Evolutionary conservation across 2,113 vertebrate genomes (phyloP), one percentile per base, ranked within the genome.

Genomic region (Alligator sinensis): DNA sequence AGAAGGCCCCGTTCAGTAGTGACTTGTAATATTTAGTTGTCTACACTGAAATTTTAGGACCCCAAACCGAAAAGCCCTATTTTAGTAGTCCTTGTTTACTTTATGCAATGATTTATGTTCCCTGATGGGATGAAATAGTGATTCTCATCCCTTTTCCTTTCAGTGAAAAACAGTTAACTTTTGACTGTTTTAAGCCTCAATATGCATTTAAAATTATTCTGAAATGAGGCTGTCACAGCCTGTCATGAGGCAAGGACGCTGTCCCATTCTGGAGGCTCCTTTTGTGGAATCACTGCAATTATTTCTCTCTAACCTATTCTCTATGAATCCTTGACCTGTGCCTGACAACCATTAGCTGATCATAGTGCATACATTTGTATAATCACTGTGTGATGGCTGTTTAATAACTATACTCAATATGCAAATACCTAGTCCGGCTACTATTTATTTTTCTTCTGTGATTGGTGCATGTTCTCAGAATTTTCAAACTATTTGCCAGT

Each of bases 371-470:
- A 94, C 88, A 93, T 95, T 76, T 94, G 60, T 91, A 57, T 95
- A 95, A 96, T 95, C 75, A 61, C 34, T 88, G 66, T 74, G 72
- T 22, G 30, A 89, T 94, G 91, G 63, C 90, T 92, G 80, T 90
- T 92, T 94, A 96, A 93, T 96, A 93, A 92, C 92, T 86, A 75
- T 30, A 68, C 84, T 96, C 62, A 92, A 93, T 84, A 87, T 81
- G 57, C 90, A 92, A 54, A 84, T 94, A 18, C 54, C 60, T 93
- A 1, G 75, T 84, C 58, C 77, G 68, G 19, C 34, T 84, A 27
- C 74, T 61, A 4, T 59, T 38, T 88, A 85, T 84, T 94, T 70
- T 74, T 95, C 86, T 91, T 72, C 91, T 64, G 2, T 61, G 82
- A 75, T 86, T 11, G 1, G 55, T 80, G 72, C 1, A 0, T 82